phyloP scores from a whole-genome alignment of 2,797 vertebrate genomes.

The Tachyglossus aculeatus region DNA sequence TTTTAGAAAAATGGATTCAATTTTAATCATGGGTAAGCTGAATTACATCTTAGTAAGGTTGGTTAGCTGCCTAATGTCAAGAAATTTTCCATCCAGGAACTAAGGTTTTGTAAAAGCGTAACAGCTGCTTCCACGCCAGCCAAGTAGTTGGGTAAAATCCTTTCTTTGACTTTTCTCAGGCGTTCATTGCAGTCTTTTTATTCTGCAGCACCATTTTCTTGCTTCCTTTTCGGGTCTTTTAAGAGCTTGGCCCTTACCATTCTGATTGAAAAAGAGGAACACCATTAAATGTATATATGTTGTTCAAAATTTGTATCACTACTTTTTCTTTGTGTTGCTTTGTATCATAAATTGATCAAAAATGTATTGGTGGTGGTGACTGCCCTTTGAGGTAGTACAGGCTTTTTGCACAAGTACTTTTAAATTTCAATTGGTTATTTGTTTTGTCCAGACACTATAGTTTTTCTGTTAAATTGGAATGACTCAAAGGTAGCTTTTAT shows the following conservation, averaged over 20 bases:
- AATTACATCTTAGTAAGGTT: constrained; percentile 56
- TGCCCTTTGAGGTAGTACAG: too few species aligned
- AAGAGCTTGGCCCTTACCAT: constrained; percentile 30
- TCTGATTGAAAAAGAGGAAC: constrained; percentile 14
- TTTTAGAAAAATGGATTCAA: constrained; percentile 50
- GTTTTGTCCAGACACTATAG: too few species aligned
- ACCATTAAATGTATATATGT: constrained; percentile 11
- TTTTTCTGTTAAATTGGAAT: too few species aligned
- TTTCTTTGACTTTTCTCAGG: constrained; percentile 51
- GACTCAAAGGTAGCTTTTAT: too few species aligned
- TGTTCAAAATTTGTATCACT: constrained; percentile 4
- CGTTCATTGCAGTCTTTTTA: constrained; percentile 34
- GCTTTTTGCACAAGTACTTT: too few species aligned
- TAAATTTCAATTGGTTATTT: too few species aligned
- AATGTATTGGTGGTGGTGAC: too few species aligned
- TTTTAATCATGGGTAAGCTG: constrained; percentile 71
- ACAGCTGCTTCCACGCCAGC: constrained; percentile 44
- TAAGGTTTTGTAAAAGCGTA: constrained; percentile 41
- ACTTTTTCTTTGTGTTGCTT: too few species aligned
- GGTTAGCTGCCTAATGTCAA: constrained; percentile 52
- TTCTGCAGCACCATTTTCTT: too few species aligned
- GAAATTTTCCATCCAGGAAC: constrained; percentile 44
- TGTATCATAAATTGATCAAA: not conserved
- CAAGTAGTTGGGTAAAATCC: constrained; percentile 37
- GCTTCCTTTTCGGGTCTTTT: constrained; percentile 42